Percentiles rank a stretch among this genome's conserved stretches.
phyloP scores from a whole-genome alignment of 2,797 vertebrate genomes.

The Cuculus canorus region DNA sequence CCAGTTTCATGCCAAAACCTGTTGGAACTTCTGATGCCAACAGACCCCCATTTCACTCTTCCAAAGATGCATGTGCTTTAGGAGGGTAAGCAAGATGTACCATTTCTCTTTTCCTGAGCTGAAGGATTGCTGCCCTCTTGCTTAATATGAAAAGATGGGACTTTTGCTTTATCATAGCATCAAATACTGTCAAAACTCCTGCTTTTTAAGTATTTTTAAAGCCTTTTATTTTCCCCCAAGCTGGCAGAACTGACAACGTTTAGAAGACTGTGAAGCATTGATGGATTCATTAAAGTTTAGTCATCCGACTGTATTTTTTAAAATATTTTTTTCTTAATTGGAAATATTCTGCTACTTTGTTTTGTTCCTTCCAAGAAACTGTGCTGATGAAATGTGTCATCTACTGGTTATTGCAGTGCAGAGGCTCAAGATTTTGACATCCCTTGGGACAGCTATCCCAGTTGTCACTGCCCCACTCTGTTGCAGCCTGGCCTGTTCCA shows the following conservation, averaged over 20 bases:
- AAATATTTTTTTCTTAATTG: neutral
- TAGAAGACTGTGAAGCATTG: neutral
- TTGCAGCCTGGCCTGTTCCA: neutral
- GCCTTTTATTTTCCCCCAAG: neutral
- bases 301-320: neutral
- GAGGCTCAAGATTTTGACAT: neutral
- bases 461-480: neutral
- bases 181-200: neutral
- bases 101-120: neutral
- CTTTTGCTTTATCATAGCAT: neutral
- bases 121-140: neutral
- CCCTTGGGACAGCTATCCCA: neutral
- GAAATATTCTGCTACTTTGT: neutral
- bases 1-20: neutral
- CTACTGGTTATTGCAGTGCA: neutral
- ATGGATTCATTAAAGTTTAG: slow-evolving; percentile 17
- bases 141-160: neutral
- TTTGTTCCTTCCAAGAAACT: slow-evolving; percentile 28
- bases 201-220: neutral
- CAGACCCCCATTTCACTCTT: neutral
- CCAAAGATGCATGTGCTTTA: neutral
- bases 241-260: neutral
- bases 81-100: neutral
- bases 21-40: neutral
- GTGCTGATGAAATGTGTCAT: neutral